phyloP scores from a whole-genome alignment of 2,797 vertebrate species.

The Helarctos malayanus region DNA sequence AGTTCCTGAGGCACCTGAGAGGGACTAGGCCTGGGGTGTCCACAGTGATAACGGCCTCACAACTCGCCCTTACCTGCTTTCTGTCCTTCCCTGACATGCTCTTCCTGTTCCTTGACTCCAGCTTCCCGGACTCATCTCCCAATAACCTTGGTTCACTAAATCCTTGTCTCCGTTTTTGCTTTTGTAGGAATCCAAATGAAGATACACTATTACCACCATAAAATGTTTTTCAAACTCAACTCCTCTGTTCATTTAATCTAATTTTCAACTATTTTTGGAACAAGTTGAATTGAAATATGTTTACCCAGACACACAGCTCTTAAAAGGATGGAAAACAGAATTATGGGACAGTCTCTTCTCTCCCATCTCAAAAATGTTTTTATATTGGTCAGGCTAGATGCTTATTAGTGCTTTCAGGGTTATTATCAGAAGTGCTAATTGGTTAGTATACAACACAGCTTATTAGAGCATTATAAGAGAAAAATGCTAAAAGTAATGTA shows the following conservation, averaged over 20 bases:
- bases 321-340: slow-evolving; percentile 39
- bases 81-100: neutral
- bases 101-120: neutral
- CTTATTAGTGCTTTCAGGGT: slow-evolving; percentile 54
- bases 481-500: slow-evolving; percentile 63
- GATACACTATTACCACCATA: neutral
- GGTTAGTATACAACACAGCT: slow-evolving; percentile 69
- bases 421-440: slow-evolving; percentile 76
- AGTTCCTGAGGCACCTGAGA: neutral
- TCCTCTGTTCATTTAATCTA: slow-evolving; percentile 27
- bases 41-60: neutral
- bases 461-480: slow-evolving; percentile 54
- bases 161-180: neutral
- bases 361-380: neutral
- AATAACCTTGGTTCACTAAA: neutral
- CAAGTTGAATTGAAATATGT: slow-evolving; percentile 46
- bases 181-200: slow-evolving; percentile 1
- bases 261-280: slow-evolving; percentile 48
- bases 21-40: neutral
- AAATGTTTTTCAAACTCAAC: slow-evolving; percentile 23
- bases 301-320: neutral
- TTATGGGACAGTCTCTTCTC: neutral
- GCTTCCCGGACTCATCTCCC: neutral
- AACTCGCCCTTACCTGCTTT: neutral
- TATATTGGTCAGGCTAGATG: neutral